Evolutionary conservation across 2,797 vertebrate genomes (phyloP), one percentile per base, ranked within the genome.

Genomic region (Sparidentex hasta): DNA sequence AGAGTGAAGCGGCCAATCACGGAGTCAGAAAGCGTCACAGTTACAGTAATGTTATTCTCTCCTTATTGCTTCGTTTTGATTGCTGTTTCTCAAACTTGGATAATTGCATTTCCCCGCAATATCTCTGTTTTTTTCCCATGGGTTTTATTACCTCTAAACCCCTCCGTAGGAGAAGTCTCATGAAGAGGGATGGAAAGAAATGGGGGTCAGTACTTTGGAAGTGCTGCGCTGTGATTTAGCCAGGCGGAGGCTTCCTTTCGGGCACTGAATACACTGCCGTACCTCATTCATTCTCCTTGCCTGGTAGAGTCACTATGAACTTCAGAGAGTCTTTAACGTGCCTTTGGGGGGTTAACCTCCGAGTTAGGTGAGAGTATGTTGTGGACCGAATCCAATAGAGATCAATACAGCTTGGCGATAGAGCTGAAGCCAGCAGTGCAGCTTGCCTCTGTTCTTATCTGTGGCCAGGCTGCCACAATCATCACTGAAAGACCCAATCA

Each of bases 331-430:
- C 80, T 90, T 82, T 78, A 73, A 85, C 76, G 84, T 56, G 73
- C 80, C 84, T 84, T 78, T 62, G 77, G 88, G 38, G 85, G 85
- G 84, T 87, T 87, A 82, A 93, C 73, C 82, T 87, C 73, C 17
- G 65, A 81, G 80, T 90, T 69, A 81, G 88, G 72, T 46, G 70
- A 87, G 72, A 90, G 73, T 81, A 73, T 74, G 80, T 83, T 80
- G 80, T 81, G 76, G 89, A 92, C 85, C 76, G 69, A 87, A 89
- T 88, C 85, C 80, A 87, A 88, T 88, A 87, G 69, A 80, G 84
- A 93, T 93, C 89, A 86, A 93, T 92, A 87, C 63, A 77, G 74
- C 65, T 79, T 75, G 81, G 86, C 27, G 11, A 80, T 72, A 65
- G 56, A 88, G 72, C 76, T 73, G 81, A 77, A 76, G 76, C 54